phyloP scores from a whole-genome alignment of 2,888 invertebrate species.

The Abrostola triplasia region DNA sequence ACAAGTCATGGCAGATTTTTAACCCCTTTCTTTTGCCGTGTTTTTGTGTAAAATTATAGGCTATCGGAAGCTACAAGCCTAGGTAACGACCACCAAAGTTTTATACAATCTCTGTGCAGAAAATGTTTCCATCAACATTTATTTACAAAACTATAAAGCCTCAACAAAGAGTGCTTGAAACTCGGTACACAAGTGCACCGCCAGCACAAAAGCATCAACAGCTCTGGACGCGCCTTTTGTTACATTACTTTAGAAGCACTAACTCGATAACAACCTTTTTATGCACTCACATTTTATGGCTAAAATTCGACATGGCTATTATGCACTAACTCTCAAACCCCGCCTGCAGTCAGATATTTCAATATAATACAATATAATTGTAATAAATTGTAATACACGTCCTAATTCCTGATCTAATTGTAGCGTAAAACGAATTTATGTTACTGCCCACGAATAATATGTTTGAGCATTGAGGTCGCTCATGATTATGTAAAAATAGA shows the following conservation, averaged over 20 bases:
- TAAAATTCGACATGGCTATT: constrained; percentile 46
- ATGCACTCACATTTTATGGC: constrained; percentile 46
- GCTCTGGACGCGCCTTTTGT: constrained; percentile 44
- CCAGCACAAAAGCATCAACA: constrained; percentile 44
- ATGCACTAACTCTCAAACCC: constrained; percentile 42
- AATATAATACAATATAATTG: constrained; percentile 43
- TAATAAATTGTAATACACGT: constrained; percentile 58
- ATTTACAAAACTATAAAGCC: constrained; percentile 24
- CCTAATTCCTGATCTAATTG: constrained; percentile 54
- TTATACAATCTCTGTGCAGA: constrained; percentile 18
- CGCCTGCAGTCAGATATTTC: constrained; percentile 44
- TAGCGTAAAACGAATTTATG: constrained; percentile 53
- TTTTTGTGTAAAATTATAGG: not conserved
- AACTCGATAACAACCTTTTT: constrained; percentile 47
- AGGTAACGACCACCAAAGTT: constrained; percentile 14
- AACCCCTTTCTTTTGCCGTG: not conserved
- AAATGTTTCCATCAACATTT: constrained; percentile 23
- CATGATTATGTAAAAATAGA: constrained; percentile 55
- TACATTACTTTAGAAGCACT: constrained; percentile 42
- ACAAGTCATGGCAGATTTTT: constrained; percentile 19
- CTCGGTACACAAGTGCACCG: constrained; percentile 24
- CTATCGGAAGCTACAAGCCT: constrained; percentile 8
- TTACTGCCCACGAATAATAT: constrained; percentile 50
- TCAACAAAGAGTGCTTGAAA: constrained; percentile 29
- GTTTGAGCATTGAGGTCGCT: constrained; percentile 51